These are phyloP conservation scores for Varecia variegata DNA, from an alignment of 2,797 vertebrate species.

Conservation along the genomic window DNA sequence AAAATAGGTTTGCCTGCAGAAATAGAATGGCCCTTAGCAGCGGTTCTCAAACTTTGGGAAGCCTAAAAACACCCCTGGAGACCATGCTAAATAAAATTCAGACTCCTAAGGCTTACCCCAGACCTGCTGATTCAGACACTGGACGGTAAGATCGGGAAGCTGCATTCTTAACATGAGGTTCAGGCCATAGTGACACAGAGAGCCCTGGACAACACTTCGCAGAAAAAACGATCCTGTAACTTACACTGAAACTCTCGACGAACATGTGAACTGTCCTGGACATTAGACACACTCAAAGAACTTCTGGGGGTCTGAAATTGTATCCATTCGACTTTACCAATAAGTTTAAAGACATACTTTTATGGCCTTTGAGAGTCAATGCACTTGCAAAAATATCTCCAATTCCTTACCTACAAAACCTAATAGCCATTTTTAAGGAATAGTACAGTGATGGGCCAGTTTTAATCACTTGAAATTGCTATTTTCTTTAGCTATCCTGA, in stretches of 20 bases:
- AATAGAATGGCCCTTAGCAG: neutral
- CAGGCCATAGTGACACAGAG: neutral
- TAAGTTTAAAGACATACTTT: neutral
- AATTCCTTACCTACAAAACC: neutral
- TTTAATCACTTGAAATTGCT: neutral
- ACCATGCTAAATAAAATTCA: neutral
- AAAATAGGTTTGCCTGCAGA: conserved; percentile 2
- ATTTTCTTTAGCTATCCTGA: neutral
- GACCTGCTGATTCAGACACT: neutral
- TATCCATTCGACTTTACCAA: neutral
- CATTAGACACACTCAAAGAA: neutral
- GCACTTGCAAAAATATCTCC: neutral
- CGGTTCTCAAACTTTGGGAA: neutral
- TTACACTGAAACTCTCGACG: neutral
- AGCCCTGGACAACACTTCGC: neutral
- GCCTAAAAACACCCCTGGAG: neutral
- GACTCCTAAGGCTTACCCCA: neutral
- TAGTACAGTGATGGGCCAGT: neutral
- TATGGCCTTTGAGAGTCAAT: neutral
- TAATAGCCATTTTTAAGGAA: neutral
- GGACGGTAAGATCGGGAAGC: neutral
- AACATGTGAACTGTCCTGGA: neutral
- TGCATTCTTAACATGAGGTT: neutral
- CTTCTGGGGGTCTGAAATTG: neutral
- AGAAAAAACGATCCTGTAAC: accelerated